Conservation (phyloP, 2,113 vertebrate species). For the Pseudorhombus dupliciocellatus region DNA sequence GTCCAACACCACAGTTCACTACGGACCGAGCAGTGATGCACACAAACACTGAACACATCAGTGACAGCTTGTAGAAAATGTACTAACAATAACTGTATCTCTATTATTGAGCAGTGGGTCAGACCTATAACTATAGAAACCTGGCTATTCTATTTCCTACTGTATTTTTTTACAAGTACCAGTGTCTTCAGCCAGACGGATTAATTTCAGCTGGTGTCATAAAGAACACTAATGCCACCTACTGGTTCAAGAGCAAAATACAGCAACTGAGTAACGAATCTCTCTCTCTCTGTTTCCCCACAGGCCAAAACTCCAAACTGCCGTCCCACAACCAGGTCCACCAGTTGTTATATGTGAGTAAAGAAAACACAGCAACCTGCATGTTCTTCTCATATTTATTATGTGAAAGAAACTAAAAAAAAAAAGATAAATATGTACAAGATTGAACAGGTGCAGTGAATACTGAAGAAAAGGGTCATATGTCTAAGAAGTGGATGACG, state of each 20-base stretch:
- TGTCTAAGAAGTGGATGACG: background rate
- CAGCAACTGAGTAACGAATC: too few species aligned
- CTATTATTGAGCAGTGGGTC: background rate
- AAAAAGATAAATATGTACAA: slow-evolving; percentile 55
- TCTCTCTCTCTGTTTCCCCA: background rate
- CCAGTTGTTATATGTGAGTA: background rate
- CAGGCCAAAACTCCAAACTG: background rate
- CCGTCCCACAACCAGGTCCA: background rate
- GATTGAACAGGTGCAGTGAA: slow-evolving; percentile 11
- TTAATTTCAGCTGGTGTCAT: background rate
- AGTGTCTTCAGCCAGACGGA: background rate
- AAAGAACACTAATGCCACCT: slow-evolving; percentile 78
- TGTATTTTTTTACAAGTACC: too few species aligned
- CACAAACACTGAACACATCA: background rate
- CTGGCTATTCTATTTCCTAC: background rate
- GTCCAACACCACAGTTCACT: background rate
- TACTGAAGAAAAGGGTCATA: background rate
- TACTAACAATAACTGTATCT: background rate
- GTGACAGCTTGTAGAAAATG: background rate
- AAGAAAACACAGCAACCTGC: background rate
- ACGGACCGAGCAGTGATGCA: background rate
- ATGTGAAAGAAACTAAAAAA: slow-evolving; percentile 45
- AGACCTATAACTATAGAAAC: background rate
- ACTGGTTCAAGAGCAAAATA: slow-evolving; percentile 44
- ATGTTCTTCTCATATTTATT: slow-evolving; percentile 41